These are phyloP conservation scores for Melipona bicolor DNA, from an alignment of 2,888 invertebrate genomes.

Conservation along the genomic window DNA sequence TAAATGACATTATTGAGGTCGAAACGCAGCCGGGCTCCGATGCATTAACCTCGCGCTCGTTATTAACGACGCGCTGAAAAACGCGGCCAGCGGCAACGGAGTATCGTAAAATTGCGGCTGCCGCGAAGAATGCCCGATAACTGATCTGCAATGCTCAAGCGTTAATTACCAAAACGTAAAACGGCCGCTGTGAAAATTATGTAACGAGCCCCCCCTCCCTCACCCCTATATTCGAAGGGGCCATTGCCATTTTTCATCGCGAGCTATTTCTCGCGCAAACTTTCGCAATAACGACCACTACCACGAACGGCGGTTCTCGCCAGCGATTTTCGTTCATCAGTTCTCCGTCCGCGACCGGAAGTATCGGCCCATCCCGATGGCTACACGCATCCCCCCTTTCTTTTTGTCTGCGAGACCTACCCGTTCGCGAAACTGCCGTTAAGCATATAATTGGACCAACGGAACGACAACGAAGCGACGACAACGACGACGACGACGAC, in stretches of 20 bases:
- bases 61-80: not conserved
- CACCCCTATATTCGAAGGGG: conserved; percentile 5
- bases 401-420: not conserved
- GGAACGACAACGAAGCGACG: conserved; percentile 36
- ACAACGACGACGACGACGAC: not conserved
- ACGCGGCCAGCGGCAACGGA: not conserved
- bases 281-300: conserved; percentile 57
- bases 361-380: conserved; percentile 24
- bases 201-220: conserved; percentile 14
- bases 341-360: conserved; percentile 24
- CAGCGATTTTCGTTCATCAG: conserved; percentile 42
- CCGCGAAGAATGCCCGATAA: conserved; percentile 37
- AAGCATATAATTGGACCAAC: conserved; percentile 67
- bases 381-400: not conserved
- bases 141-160: conserved; percentile 28
- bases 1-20: not conserved
- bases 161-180: conserved; percentile 41
- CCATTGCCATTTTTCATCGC: not conserved
- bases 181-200: conserved; percentile 31
- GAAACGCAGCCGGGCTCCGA: not conserved
- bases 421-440: conserved; percentile 37
- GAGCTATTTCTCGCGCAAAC: conserved; percentile 53
- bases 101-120: not conserved
- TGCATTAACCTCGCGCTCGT: not conserved
- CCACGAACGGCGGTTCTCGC: conserved; percentile 22